phyloP scores from a whole-genome alignment of 2,113 vertebrate species.

The Nibea albiflora region DNA sequence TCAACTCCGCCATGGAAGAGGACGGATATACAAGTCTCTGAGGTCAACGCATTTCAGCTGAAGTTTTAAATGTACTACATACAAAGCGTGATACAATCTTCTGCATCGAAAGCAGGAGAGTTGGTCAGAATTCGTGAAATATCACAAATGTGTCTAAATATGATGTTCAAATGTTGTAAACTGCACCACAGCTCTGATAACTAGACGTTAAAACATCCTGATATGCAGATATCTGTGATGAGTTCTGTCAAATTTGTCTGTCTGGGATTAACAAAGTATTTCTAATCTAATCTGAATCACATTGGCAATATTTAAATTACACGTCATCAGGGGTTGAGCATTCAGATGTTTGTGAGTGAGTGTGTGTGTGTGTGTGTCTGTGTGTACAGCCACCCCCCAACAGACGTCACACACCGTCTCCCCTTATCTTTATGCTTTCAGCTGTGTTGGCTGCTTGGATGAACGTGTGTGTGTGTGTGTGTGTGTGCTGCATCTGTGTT shows the following conservation, averaged over 20 bases:
- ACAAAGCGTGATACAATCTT: no score
- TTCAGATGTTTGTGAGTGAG: neutral
- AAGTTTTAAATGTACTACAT: neutral
- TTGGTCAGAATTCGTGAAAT: no score
- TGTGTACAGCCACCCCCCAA: neutral
- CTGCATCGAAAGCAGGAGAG: neutral
- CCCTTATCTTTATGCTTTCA: neutral
- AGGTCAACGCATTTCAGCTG: neutral
- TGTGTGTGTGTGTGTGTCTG: neutral
- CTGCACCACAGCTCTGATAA: neutral
- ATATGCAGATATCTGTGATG: neutral
- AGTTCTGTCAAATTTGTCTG: neutral
- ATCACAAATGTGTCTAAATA: neutral
- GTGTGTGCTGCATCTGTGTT: conserved; percentile 36
- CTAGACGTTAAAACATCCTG: no score
- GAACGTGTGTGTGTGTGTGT: neutral
- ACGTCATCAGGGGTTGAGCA: neutral
- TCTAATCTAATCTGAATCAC: no score
- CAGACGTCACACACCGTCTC: neutral
- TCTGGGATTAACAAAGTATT: no score
- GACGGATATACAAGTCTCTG: no score
- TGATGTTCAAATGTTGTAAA: neutral
- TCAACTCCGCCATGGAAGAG: no score
- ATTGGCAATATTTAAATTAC: neutral
- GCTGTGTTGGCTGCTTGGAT: neutral